Evolutionary conservation across 1,140 invertebrate genomes (phyloP).

Genomic region (Heliconius hewitsoni): DNA sequence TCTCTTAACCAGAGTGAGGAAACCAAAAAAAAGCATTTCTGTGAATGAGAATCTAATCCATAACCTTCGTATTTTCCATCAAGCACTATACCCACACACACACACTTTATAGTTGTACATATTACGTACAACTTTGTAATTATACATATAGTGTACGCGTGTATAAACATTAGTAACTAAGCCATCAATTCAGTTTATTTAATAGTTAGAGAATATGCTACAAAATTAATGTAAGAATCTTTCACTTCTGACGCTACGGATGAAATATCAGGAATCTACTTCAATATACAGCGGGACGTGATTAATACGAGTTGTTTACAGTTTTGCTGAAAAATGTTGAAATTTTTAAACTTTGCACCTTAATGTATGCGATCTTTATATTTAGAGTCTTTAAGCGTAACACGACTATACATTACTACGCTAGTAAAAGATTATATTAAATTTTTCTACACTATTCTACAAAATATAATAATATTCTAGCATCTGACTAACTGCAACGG

Average conservation of each 20-base stretch:
- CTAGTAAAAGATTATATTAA: background rate
- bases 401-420: background rate
- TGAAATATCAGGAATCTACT: constrained; percentile 31
- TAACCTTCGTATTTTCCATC: no score
- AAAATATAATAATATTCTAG: background rate
- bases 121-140: no score
- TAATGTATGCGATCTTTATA: constrained; percentile 31
- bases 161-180: background rate
- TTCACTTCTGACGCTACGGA: constrained; percentile 15
- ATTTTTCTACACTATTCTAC: background rate
- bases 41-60: no score
- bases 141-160: no score
- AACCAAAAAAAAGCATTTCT: no score
- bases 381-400: constrained; percentile 19
- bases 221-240: background rate
- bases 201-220: background rate
- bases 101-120: no score
- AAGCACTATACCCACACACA: no score
- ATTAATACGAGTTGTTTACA: constrained; percentile 31
- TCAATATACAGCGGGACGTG: constrained; percentile 31
- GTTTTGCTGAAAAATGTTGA: constrained; percentile 27
- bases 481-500: background rate
- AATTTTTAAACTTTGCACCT: constrained; percentile 25
- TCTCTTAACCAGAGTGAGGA: no score
- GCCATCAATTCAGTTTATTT: background rate